Evolutionary conservation across 2,888 invertebrate species (phyloP), one percentile per base, ranked within the genome.

Genomic region (Charanyca ferruginea): DNA sequence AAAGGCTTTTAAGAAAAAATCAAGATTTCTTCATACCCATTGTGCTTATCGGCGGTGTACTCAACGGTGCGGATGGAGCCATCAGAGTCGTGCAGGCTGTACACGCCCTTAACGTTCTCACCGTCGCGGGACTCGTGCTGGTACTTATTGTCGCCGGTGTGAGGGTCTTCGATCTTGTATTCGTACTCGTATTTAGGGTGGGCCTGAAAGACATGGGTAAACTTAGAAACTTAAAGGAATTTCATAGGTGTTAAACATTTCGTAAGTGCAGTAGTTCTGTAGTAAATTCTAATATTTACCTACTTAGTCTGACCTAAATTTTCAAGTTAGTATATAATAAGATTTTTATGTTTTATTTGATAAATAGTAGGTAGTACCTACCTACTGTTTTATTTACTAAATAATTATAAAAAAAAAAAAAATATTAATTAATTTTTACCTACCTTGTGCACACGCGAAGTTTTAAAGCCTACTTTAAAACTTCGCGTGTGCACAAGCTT

Each of bases 91-190:
- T 96, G 95, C 58, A 96, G 90, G 73, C 94, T 95, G 90, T 97
- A 97, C 77, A 96, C 96, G 47, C 97, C 97, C 85, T 96, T 94
- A 66, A 91, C 91, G 42, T 83, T 82, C 80, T 96, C 96, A 18
- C 96, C 97, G 85, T 96, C 95, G 53, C 94, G 92, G 41, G 90
- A 84, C 87, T 96, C 96, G 60, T 94, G 91, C 82, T 96, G 96
- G 81, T 90, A 94, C 87, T 96, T 96, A 81, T 93, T 92, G 89
- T 96, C 96, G 2, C 96, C 96, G 63, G 96, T 96, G 78, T 96
- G 96, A 1, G 92, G 93, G 78, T 96, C 96, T 66, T 94, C 89
- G 38, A 95, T 94, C 55, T 94, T 93, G 87, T 96, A 96, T 80
- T 95, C 91, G 85, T 94, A 96, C 85, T 93, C 93, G 87, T 96